Percentiles rank a stretch among this genome's conserved stretches.
These are phyloP conservation scores for Nomada goodeniana DNA, from an alignment of 2,888 invertebrate genomes.

Conservation along the genomic window DNA sequence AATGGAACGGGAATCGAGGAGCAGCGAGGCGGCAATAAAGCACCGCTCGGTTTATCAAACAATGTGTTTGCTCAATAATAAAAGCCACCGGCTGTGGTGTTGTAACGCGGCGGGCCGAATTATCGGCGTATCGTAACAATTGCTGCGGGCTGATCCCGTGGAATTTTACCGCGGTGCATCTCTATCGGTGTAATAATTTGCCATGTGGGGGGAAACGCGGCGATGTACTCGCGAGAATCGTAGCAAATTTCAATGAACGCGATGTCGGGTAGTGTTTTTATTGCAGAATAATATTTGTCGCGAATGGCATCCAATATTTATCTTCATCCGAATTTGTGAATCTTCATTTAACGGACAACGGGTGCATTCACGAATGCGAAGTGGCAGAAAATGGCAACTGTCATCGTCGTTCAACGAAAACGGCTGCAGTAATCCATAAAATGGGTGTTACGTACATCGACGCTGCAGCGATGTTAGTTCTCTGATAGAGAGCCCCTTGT, in stretches of 20 bases:
- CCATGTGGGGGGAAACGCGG: neutral
- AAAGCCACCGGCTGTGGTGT: conserved; percentile 54
- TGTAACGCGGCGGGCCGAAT: conserved; percentile 61
- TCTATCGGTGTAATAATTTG: neutral
- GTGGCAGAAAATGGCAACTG: conserved; percentile 5
- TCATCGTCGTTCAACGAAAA: conserved; percentile 32
- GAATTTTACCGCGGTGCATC: conserved; percentile 58
- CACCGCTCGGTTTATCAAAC: conserved; percentile 53
- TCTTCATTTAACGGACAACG: no score
- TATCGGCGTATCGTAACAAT: conserved; percentile 68
- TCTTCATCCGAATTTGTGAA: no score
- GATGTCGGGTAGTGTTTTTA: no score
- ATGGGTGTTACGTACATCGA: conserved; percentile 44
- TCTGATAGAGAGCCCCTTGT: conserved; percentile 38
- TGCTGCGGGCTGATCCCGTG: conserved; percentile 55
- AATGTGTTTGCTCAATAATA: conserved; percentile 57
- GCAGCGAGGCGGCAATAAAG: conserved; percentile 53
- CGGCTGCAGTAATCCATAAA: conserved; percentile 47
- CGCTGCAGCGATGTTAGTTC: conserved; percentile 29
- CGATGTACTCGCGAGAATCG: no score
- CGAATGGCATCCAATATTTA: no score
- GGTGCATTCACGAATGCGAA: no score
- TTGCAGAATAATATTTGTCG: no score
- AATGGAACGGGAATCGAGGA: conserved; percentile 14
- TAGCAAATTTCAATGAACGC: no score